phyloP scores from a whole-genome alignment of 2,888 invertebrate species.

The Resseliella maxima region DNA sequence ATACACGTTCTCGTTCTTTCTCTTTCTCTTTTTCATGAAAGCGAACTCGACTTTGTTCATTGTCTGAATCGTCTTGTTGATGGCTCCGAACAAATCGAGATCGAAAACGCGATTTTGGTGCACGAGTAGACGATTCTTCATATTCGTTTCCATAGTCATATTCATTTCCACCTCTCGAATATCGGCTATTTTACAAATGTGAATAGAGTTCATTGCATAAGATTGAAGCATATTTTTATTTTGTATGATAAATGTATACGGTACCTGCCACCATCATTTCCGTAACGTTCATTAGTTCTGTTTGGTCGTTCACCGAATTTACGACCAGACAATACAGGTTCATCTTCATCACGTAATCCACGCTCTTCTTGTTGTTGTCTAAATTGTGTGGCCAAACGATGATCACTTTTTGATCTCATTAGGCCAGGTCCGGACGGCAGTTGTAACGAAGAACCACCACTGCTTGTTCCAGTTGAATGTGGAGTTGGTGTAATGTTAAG shows the following conservation, averaged over 20 bases:
- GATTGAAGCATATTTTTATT: background rate
- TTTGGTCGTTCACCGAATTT: conserved; percentile 79
- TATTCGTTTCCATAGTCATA: conserved; percentile 75
- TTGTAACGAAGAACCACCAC: conserved; percentile 70
- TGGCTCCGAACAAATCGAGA: conserved; percentile 77
- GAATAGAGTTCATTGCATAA: too few species aligned
- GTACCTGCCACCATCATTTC: conserved; percentile 63
- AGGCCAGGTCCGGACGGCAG: conserved; percentile 78
- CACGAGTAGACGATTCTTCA: conserved; percentile 72
- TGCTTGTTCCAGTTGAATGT: conserved; percentile 69
- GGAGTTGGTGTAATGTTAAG: conserved; percentile 78
- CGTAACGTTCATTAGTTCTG: conserved; percentile 68
- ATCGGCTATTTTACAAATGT: background rate
- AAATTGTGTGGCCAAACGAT: conserved; percentile 88
- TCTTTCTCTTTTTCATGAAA: conserved; percentile 72
- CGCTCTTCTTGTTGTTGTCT: conserved; percentile 84
- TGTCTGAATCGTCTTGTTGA: conserved; percentile 80
- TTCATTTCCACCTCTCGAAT: conserved; percentile 67
- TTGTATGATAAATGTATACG: background rate
- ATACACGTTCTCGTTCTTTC: conserved; percentile 77
- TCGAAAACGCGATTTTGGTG: conserved; percentile 77
- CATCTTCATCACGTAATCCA: conserved; percentile 75
- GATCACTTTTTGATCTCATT: conserved; percentile 93
- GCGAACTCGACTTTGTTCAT: conserved; percentile 76
- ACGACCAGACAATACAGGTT: conserved; percentile 78